Evolutionary conservation across 2,888 invertebrate species (phyloP), one percentile per base, ranked within the genome.

Genomic region (Pristionchus maxplancki): DNA sequence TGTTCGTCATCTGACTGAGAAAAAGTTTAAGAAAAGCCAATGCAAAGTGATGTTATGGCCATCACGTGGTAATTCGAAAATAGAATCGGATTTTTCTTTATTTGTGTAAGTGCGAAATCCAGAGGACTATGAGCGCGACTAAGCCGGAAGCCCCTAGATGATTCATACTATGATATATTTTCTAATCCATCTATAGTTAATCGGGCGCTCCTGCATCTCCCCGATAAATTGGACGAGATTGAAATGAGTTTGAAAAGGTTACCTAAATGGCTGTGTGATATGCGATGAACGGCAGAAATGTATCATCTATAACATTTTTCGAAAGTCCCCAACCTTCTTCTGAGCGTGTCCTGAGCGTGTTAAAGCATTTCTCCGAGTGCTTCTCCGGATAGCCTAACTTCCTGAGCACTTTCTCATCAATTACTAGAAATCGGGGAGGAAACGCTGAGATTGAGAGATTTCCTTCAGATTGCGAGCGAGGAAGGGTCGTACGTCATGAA

Each of bases 401-500:
- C 71, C 37, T 71, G 24, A n/a, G n/a, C 81, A 40, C 81, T 81
- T 81, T 9, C 6, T 44, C 28, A n/a, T 28, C 20, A 48, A 28
- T 48, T 67, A 67, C 64, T 67, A 67, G 64, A 67, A 67, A 67
- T 67, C 64, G 9, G n/a, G 58, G 58, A 58, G 11, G 31, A 67
- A 67, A 67, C 31, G 28, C 64, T 31, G 64, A 11, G 64, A 67
- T 82, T n/a, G 53, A 53, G n/a, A 50, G 82, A 82, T 58, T 58
- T 58, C 58, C 58, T 58, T 58, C 44, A 87, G 86, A 87, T 87
- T 28, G 86, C 86, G 1, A 71, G 34, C 34, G 86, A 87, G 48
- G 71, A 87, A 24, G 86, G 86, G 13, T 67, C 86, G 1, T 87
- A 20, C 58, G 71, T 87, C 44, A 87, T 87, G 86, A 87, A 58